These are phyloP conservation scores for Pongo pygmaeus DNA, from an alignment of 2,113 vertebrate genomes.

Conservation along the genomic window DNA sequence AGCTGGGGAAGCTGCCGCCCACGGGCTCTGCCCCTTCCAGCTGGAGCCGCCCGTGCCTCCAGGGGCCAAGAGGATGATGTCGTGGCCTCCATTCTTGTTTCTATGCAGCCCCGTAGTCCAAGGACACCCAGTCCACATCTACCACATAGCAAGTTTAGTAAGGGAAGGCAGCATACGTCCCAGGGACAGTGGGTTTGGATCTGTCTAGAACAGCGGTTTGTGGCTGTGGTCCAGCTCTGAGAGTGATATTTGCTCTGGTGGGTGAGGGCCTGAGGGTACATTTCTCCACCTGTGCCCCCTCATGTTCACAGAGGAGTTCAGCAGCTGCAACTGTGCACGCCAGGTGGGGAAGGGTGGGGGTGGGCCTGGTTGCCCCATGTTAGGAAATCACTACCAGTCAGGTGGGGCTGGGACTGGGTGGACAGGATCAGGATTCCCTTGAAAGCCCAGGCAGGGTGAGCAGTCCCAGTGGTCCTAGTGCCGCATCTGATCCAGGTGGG, in stretches of 20 bases:
- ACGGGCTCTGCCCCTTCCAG: constrained; percentile 57
- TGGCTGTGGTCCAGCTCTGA: neutral
- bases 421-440: constrained; percentile 37
- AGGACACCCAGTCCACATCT: constrained; percentile 50
- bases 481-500: neutral
- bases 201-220: constrained; percentile 47
- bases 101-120: constrained; percentile 79
- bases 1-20: constrained; percentile 67
- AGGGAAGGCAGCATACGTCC: constrained; percentile 57
- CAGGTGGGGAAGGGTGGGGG: neutral
- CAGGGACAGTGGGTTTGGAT: constrained; percentile 49
- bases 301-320: neutral
- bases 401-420: constrained; percentile 19
- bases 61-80: constrained; percentile 75
- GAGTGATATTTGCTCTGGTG: neutral
- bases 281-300: constrained; percentile 1
- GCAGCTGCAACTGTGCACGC: neutral
- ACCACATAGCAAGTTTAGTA: constrained; percentile 57
- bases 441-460: constrained; percentile 35
- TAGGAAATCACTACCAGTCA: neutral
- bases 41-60: constrained; percentile 52
- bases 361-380: neutral
- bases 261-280: neutral
- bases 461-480: neutral
- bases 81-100: constrained; percentile 58